Base-by-base conservation (phyloP, 92 coral and sea anemone genomes). In the Umimayanthus chanpuru region DNA sequence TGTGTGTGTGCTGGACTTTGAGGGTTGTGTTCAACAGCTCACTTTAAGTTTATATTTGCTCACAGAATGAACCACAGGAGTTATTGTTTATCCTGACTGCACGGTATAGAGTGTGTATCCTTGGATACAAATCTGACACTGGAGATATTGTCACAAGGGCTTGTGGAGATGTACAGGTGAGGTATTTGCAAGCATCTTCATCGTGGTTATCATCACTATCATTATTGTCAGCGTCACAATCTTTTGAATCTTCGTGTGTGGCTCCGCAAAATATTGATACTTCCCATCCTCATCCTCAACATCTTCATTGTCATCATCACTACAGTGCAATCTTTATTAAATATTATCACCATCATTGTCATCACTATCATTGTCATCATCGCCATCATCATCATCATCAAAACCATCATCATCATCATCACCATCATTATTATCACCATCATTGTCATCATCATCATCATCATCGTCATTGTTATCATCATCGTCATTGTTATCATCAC, bases 111-210 rank as follows among this genome's bases (percentile, higher is more conserved):
- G 99, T 94, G 10, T 94, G 94, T 49, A 97, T 97, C 55, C 94
- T 97, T 21, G 94, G 97, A 18, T 97, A 97, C 84, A 94, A 88
- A 75, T 80, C 94, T 5, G 99, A 94, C 40, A 86, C 99, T 75
- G 99, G 96, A 39, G 99, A 97, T 65, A 91, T 97, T 78, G 93
- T 97, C 29, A 97, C 99, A 39, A 92, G 99, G 84, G 99, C 99
- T 23, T 97, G 95, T 92, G 99, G 99, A 58, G 99, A 97, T 90
- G 98, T 97, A 0, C 99, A 97, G 96, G 99, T 97, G 81, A 36
- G 87, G 50, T 16, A 0, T 11, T 2, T 28, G 32, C 44, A 5
- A 61, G 2, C 26, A 61, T 61, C n/a, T 18, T 4, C 25, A 61
- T 5, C 0, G 26, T 61, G 21, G 68, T 4, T 9, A 61, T 61